These are phyloP conservation scores for Hirtodrosophila cameraria DNA, from an alignment of 2,888 invertebrate species.

Conservation along the genomic window DNA sequence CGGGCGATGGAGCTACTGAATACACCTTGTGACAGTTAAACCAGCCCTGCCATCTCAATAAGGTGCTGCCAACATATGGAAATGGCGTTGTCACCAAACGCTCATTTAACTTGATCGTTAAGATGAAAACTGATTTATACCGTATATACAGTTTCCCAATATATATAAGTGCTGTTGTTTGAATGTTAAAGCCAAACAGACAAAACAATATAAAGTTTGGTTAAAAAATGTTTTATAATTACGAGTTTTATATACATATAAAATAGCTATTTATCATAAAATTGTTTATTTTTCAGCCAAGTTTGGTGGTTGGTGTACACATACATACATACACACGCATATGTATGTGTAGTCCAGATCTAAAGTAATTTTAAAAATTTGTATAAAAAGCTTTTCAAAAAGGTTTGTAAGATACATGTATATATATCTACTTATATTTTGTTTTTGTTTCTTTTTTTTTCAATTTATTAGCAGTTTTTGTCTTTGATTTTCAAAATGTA, in stretches of 20 bases:
- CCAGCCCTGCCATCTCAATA: too few relatives aligned
- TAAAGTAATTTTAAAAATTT: slow-evolving; percentile 33
- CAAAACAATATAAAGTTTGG: slow-evolving; percentile 15
- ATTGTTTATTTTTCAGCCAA: slow-evolving; percentile 40
- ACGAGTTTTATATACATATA: slow-evolving; percentile 37
- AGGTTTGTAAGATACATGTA: slow-evolving; percentile 29
- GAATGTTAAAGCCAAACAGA: slow-evolving; percentile 1
- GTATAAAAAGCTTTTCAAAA: slow-evolving; percentile 52
- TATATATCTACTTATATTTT: not conserved
- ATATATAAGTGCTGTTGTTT: too few relatives aligned
- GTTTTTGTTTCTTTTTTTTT: slow-evolving; percentile 38
- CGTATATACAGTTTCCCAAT: slow-evolving; percentile 2
- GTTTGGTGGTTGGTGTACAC: slow-evolving; percentile 40
- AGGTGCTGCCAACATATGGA: too few relatives aligned
- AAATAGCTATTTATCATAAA: slow-evolving; percentile 43
- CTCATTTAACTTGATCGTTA: too few relatives aligned
- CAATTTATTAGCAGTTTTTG: slow-evolving; percentile 66
- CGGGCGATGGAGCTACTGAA: too few relatives aligned
- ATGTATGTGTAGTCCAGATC: slow-evolving; percentile 40
- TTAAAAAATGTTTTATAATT: slow-evolving; percentile 43
- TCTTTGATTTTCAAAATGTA: slow-evolving; percentile 71
- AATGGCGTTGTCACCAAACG: too few relatives aligned
- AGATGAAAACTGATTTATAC: too few relatives aligned
- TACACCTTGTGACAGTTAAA: too few relatives aligned
- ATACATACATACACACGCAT: slow-evolving; percentile 18